Conservation (phyloP, 92 coral and sea anemone species). For the Hydrozoanthus gracilis region DNA sequence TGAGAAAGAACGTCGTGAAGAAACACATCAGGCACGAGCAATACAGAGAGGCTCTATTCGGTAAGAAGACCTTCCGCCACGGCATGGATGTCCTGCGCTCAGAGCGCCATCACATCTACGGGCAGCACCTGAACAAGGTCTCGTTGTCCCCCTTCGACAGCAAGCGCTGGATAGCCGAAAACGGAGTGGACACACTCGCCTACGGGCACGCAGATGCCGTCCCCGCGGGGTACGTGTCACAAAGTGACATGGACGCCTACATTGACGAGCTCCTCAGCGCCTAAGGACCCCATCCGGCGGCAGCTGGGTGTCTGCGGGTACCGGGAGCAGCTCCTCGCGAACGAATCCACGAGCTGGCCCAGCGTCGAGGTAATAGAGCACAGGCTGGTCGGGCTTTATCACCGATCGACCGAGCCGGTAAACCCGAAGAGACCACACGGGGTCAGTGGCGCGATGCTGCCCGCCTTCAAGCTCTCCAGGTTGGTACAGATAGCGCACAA, state of each 20-base stretch:
- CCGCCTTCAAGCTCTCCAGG: constrained; percentile 46
- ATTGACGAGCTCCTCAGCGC: neutral
- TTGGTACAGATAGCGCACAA: constrained; percentile 25
- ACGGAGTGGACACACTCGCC: constrained; percentile 36
- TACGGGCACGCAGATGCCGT: constrained; percentile 21
- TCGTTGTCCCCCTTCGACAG: constrained; percentile 43
- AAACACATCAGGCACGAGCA: constrained; percentile 3
- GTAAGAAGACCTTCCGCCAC: constrained; percentile 37
- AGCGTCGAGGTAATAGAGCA: constrained; percentile 14
- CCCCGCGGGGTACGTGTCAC: too few relatives aligned
- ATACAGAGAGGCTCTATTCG: constrained; percentile 22
- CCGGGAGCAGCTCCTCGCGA: neutral
- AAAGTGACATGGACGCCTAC: too few relatives aligned
- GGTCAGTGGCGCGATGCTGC: constrained; percentile 16
- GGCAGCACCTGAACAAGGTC: constrained; percentile 46
- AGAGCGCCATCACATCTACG: constrained; percentile 21
- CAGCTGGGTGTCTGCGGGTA: neutral
- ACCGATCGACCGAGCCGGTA: neutral
- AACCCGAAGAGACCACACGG: constrained; percentile 17
- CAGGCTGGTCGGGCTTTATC: constrained; percentile 28
- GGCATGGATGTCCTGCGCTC: constrained; percentile 27
- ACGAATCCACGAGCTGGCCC: constrained; percentile 17
- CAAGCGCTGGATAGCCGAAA: constrained; percentile 32
- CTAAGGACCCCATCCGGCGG: neutral
- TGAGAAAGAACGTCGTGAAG: neutral